Conservation (phyloP, 2,797 vertebrate genomes). For the Alcedo quadribrachys region DNA sequence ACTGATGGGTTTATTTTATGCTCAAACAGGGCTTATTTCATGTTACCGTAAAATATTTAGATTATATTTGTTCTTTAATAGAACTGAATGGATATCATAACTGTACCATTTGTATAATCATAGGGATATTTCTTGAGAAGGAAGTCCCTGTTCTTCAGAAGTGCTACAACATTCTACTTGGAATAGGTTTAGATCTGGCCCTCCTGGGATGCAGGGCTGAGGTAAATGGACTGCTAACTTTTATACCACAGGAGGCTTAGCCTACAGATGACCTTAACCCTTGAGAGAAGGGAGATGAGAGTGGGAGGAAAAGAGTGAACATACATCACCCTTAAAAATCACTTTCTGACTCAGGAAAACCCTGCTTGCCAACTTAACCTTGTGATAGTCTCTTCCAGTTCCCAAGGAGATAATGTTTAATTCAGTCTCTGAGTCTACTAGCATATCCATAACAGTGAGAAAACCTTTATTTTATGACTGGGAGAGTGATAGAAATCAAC, state of each 20-base stretch:
- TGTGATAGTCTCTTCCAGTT: neutral
- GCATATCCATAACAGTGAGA: neutral
- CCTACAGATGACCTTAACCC: neutral
- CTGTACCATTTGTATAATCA: neutral
- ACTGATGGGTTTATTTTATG: neutral
- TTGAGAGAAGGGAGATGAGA: neutral
- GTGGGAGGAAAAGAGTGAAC: neutral
- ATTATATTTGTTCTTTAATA: neutral
- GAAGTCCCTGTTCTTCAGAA: neutral
- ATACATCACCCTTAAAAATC: neutral
- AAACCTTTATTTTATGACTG: neutral
- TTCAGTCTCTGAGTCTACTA: neutral
- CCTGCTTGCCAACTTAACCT: neutral
- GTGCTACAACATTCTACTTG: neutral
- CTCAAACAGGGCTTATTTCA: neutral
- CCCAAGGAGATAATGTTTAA: neutral
- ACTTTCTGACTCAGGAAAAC: neutral
- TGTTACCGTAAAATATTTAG: neutral
- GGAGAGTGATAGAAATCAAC: conserved; percentile 18
- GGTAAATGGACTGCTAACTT: neutral
- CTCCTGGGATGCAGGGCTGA: neutral
- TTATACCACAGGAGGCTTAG: neutral
- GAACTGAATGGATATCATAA: neutral
- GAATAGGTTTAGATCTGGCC: neutral
- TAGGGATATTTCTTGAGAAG: neutral